Percentiles rank a stretch among this genome's conserved stretches.
Evolutionary conservation across 2,113 vertebrate genomes (phyloP).

Genomic region (Hemibagrus wyckioides): DNA sequence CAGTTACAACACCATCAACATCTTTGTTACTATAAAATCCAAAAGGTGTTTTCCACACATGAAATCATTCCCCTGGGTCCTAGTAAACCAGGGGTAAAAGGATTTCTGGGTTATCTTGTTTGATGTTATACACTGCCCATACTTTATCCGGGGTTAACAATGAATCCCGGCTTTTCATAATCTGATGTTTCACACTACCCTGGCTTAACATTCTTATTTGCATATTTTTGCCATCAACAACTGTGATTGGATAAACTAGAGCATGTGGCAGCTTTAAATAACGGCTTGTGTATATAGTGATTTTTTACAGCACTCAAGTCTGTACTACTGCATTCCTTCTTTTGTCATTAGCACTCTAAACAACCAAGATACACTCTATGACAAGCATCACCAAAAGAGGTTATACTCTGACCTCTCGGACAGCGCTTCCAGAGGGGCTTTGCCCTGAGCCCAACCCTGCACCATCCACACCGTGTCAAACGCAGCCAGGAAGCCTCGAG

Average conservation of each 20-base stretch:
- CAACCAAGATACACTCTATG: not conserved
- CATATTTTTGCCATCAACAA: no score
- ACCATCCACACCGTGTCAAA: conserved; percentile 97
- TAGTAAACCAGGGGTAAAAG: no score
- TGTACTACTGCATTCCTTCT: not conserved
- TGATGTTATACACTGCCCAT: no score
- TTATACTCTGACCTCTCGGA: conserved; percentile 82
- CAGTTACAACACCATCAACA: not conserved
- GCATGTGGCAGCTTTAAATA: no score
- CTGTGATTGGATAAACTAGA: no score
- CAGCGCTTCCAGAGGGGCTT: conserved; percentile 80
- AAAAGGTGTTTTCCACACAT: not conserved
- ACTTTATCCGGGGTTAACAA: no score
- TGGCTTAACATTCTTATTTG: no score
- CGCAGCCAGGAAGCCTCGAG: conserved; percentile 92
- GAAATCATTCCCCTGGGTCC: no score
- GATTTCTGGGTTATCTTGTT: no score
- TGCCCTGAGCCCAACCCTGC: conserved; percentile 85
- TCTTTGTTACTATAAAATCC: not conserved
- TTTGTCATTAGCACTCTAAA: not conserved
- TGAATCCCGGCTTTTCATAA: no score
- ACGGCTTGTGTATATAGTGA: not conserved
- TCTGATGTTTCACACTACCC: no score
- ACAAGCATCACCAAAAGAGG: not conserved
- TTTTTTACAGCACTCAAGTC: not conserved